A percentile compares a stretch with the other conserved stretches of the same genome.
Evolutionary conservation across 2,888 invertebrate species (phyloP).

Genomic region (Chloromyia formosa): DNA sequence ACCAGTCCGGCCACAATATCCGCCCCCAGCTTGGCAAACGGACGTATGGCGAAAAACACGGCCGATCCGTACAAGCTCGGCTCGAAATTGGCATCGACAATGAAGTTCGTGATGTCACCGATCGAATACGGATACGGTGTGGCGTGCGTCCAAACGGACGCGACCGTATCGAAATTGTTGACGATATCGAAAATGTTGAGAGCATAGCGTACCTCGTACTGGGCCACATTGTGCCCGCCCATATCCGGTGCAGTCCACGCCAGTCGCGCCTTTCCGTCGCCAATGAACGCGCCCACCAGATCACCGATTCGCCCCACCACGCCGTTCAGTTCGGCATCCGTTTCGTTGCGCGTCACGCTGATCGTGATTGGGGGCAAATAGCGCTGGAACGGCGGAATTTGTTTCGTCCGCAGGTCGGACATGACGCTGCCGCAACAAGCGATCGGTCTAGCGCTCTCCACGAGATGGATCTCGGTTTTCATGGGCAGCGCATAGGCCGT

Average conservation of each 20-base stretch:
- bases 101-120: slow-evolving; percentile 66
- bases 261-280: slow-evolving; percentile 65
- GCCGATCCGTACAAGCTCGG: slow-evolving; percentile 65
- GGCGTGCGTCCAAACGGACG: slow-evolving; percentile 64
- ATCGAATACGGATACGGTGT: slow-evolving; percentile 65
- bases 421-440: slow-evolving; percentile 68
- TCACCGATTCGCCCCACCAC: slow-evolving; percentile 67
- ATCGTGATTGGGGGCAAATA: slow-evolving; percentile 65
- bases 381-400: slow-evolving; percentile 67
- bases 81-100: slow-evolving; percentile 61
- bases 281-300: slow-evolving; percentile 56
- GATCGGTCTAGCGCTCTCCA: slow-evolving; percentile 40
- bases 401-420: slow-evolving; percentile 62
- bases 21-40: slow-evolving; percentile 63
- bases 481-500: slow-evolving; percentile 65
- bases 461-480: slow-evolving; percentile 44
- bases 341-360: slow-evolving; percentile 62
- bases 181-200: slow-evolving; percentile 63
- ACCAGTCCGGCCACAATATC: slow-evolving; percentile 62
- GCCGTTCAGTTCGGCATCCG: slow-evolving; percentile 50
- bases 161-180: slow-evolving; percentile 65
- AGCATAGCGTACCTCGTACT: slow-evolving; percentile 67
- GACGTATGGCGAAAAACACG: slow-evolving; percentile 67
- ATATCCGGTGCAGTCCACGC: slow-evolving; percentile 71
- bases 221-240: slow-evolving; percentile 65